Percentiles rank a stretch among this genome's conserved stretches.
Conservation (phyloP, 2,888 invertebrate species). For the Cephus nigrinus region DNA sequence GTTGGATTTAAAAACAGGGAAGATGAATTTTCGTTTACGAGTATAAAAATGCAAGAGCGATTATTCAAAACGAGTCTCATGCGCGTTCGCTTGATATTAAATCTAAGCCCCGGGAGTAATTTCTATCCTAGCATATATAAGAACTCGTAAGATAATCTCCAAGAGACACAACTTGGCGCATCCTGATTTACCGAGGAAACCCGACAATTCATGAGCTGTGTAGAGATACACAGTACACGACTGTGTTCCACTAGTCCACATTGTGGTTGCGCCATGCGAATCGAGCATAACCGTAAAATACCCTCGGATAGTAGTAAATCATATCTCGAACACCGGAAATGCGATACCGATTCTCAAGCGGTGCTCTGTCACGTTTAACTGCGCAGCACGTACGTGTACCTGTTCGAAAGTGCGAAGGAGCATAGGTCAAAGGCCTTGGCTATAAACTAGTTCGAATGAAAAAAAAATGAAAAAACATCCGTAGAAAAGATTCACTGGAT, state of each 20-base stretch:
- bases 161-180: neutral
- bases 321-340: slow-evolving; percentile 1
- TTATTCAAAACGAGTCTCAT: neutral
- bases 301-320: neutral
- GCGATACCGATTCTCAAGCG: neutral
- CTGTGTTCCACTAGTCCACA: slow-evolving; percentile 2
- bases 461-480: neutral
- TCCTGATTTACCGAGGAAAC: neutral
- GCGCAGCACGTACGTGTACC: neutral
- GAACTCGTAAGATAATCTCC: neutral
- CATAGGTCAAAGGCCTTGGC: neutral
- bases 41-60: neutral
- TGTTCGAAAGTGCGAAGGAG: neutral
- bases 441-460: neutral
- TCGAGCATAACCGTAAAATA: neutral
- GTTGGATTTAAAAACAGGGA: neutral
- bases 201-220: neutral
- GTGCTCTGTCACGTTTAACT: neutral
- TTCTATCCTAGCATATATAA: neutral
- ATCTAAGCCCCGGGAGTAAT: neutral
- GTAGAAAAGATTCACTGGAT: neutral
- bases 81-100: neutral
- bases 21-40: neutral
- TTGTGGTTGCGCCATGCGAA: neutral
- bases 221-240: neutral